Conservation (phyloP, 2,113 vertebrate genomes). For the Philantomba maxwellii region DNA sequence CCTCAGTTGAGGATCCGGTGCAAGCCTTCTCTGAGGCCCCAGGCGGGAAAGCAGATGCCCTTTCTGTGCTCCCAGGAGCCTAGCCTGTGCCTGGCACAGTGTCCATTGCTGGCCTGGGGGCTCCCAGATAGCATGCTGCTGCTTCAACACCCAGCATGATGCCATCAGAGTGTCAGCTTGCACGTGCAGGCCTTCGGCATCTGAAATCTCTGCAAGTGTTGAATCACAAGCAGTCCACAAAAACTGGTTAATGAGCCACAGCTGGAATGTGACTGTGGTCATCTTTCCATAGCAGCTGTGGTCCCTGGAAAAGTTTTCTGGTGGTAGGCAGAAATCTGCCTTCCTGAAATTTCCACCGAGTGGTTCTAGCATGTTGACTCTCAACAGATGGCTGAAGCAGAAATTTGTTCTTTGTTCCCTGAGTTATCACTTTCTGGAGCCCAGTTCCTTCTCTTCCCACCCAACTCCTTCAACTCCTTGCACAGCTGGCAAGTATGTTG, state of each 20-base stretch:
- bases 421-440: neutral
- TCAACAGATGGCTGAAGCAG: neutral
- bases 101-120: neutral
- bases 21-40: neutral
- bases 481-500: neutral
- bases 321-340: neutral
- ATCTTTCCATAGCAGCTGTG: neutral
- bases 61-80: neutral
- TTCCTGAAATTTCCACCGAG: neutral
- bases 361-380: neutral
- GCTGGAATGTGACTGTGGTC: neutral
- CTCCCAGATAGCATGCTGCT: neutral
- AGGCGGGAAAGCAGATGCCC: neutral
- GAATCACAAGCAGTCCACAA: neutral
- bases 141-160: neutral
- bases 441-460: neutral
- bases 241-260: neutral
- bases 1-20: neutral
- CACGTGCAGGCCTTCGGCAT: neutral
- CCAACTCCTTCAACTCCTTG: neutral
- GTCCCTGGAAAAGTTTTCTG: neutral
- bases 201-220: neutral
- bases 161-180: neutral
- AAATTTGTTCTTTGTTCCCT: neutral
- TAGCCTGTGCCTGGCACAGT: neutral